Conservation (phyloP, 2,888 invertebrate genomes). For the Epistrophe grossulariae region DNA sequence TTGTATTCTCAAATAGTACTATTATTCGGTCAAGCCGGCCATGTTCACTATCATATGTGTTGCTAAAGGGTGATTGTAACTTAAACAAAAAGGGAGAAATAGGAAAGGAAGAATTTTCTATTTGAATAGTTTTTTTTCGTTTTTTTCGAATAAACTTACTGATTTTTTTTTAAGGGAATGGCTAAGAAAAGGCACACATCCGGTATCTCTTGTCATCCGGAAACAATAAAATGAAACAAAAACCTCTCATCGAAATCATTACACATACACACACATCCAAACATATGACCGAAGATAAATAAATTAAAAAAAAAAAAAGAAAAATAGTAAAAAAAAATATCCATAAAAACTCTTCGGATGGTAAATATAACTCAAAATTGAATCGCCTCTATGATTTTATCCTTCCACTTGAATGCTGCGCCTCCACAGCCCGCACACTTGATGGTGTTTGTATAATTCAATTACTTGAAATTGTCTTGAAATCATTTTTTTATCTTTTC, state of each 20-base stretch:
- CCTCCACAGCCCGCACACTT: not conserved
- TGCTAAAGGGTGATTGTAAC: constrained; percentile 2
- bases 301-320: constrained; percentile 5
- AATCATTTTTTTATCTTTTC: constrained; percentile 6
- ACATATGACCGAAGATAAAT: constrained; percentile 26
- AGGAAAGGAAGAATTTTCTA: constrained; percentile 29
- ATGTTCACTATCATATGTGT: not conserved
- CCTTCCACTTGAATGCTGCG: constrained; percentile 27
- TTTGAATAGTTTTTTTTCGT: constrained; percentile 58
- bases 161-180: constrained; percentile 6
- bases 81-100: not conserved
- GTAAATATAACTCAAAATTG: constrained; percentile 62
- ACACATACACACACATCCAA: not conserved
- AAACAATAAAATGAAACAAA: constrained; percentile 59
- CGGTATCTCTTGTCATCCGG: constrained; percentile 63
- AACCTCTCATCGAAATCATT: not conserved
- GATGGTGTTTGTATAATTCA: constrained; percentile 37
- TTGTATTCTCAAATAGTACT: too few species aligned
- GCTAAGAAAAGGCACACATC: constrained; percentile 46
- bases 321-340: constrained; percentile 17
- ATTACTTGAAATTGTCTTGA: constrained; percentile 48
- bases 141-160: not conserved
- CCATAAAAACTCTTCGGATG: constrained; percentile 29
- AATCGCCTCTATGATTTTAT: constrained; percentile 48
- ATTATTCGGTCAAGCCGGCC: too few species aligned